Conservation (phyloP, 2,113 vertebrate genomes). For the Connochaetes taurinus region DNA sequence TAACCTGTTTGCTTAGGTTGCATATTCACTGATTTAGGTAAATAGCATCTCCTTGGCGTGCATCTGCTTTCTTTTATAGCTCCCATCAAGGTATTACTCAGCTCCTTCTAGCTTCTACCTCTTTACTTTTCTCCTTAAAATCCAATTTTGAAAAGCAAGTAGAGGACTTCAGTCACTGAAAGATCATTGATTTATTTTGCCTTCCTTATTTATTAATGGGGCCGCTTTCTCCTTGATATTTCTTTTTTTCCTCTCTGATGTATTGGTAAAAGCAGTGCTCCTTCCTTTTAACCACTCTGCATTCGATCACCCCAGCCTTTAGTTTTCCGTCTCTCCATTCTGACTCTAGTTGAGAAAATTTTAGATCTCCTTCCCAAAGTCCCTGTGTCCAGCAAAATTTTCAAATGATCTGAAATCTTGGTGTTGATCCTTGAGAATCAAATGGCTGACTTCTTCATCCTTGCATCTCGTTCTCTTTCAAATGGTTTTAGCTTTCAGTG, state of each 20-base stretch:
- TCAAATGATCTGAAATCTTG: neutral
- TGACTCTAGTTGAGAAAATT: neutral
- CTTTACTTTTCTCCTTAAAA: conserved; percentile 55
- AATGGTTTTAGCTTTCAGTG: neutral
- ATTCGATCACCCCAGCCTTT: neutral
- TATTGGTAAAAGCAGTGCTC: conserved; percentile 42
- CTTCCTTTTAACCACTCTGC: conserved; percentile 33
- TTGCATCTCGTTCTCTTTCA: neutral
- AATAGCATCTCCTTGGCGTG: neutral
- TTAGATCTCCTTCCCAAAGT: neutral
- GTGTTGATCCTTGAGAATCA: neutral
- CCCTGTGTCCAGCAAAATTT: neutral
- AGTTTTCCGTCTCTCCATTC: neutral
- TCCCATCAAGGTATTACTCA: neutral
- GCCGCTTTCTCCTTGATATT: conserved; percentile 59
- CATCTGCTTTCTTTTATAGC: neutral
- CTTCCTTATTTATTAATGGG: conserved; percentile 68
- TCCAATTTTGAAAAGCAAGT: conserved; percentile 41
- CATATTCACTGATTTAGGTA: neutral
- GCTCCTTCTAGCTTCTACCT: neutral
- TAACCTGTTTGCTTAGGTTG: neutral
- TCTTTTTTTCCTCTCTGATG: conserved; percentile 1
- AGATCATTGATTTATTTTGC: conserved; percentile 60
- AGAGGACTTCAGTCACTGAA: conserved; percentile 40
- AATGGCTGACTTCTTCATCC: neutral